Base-by-base conservation (phyloP, 2,888 invertebrate genomes). In the Pseudococcus longispinus region DNA sequence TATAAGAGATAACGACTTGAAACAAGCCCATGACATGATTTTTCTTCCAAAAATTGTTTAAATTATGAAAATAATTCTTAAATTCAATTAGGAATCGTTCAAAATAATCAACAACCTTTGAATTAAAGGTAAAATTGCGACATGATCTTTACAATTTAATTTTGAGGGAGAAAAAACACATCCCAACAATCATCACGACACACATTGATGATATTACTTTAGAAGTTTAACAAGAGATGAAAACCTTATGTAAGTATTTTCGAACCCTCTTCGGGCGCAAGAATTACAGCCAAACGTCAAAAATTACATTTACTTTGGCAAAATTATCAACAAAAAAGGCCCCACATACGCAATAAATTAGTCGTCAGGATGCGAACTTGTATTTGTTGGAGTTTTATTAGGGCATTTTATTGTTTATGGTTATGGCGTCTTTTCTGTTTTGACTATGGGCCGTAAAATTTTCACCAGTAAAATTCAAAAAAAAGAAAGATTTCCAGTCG, bases 301-400 rank as follows among this genome's bases (percentile, higher is more conserved):
- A 80, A 80, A 80, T 80, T 80, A 80, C 77, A 42, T 60, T 70
- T 70, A 70, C 70, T 15, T 20, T 42, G 42, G 37, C 42, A 20
- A 80, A 37, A 80, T 80, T 80, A 80, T 80, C 32, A 42, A 20
- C 11, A 80, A 80, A 80, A 80, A 37, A 42, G 20, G 20, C 42
- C 29, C 77, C 9, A 42, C 9, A 18, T 42, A 80, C 8, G 42
- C 18, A 20, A 80, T 80, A 80, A 80, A 80, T 80, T 80, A 80
- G 20, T 42, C 42, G 42, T 42, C 42, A 5, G 77, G 77, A 80
- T 80, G 42, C 20, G 20, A 23, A 80, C 37, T 80, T 42, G 29
- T 42, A 80, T 80, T 80, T 80, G 77, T 80, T n/a, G 42, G 29
- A 80, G 77, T 80, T 80, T 80, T 80, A 80, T 80, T 80, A 42